A percentile compares a stretch with the other conserved stretches of the same genome.
Evolutionary conservation across 1,140 invertebrate genomes (phyloP).

Genomic region (Leptonema lineaticorne): DNA sequence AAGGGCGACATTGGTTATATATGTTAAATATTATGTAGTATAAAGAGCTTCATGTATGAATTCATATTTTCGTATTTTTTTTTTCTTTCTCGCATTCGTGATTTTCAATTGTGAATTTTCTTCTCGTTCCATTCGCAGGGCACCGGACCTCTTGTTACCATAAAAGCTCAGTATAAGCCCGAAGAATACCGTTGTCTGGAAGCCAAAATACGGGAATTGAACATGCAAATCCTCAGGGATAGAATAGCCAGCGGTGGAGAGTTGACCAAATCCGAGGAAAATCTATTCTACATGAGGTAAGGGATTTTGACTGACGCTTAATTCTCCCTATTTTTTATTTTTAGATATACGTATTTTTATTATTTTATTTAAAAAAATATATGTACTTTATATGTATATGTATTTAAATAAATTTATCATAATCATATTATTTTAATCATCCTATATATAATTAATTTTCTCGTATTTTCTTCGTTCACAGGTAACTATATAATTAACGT

Average conservation of each 20-base stretch:
- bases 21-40: background rate
- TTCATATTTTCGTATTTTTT: background rate
- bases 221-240: slow-evolving; percentile 48
- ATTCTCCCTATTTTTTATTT: slow-evolving; percentile 1
- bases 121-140: slow-evolving; percentile 43
- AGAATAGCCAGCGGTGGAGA: slow-evolving; percentile 37
- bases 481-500: slow-evolving; percentile 18
- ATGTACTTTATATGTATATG: background rate
- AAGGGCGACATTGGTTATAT: background rate
- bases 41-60: background rate
- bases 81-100: background rate
- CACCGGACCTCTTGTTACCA: slow-evolving; percentile 81
- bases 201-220: slow-evolving; percentile 95
- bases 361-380: no score
- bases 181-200: slow-evolving; percentile 98
- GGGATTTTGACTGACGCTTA: background rate
- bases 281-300: slow-evolving; percentile 39
- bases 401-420: background rate
- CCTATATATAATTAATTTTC: no score
- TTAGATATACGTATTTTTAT: no score
- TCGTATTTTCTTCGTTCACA: background rate
- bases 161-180: slow-evolving; percentile 95
- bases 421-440: no score
- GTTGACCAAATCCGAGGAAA: slow-evolving; percentile 38
- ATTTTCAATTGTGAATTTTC: background rate